These are phyloP conservation scores for Papilio helenus DNA, from an alignment of 1,140 invertebrate genomes.

Conservation along the genomic window DNA sequence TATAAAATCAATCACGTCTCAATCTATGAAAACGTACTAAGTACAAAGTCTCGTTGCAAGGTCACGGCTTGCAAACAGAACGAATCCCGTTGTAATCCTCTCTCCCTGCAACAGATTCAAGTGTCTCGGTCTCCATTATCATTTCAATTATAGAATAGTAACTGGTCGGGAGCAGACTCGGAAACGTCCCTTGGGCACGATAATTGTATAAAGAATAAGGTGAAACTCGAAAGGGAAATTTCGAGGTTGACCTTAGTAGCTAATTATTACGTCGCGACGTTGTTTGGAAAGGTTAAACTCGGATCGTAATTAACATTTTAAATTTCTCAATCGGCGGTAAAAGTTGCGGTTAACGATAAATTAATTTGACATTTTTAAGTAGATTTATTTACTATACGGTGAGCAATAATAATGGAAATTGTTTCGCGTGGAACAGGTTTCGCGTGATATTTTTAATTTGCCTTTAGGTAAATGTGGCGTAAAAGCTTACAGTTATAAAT, in stretches of 20 bases:
- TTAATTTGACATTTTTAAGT: slow-evolving; percentile 28
- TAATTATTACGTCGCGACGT: slow-evolving; percentile 37
- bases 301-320: slow-evolving; percentile 36
- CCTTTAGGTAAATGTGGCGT: slow-evolving; percentile 12
- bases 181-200: slow-evolving; percentile 41
- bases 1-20: slow-evolving; percentile 35
- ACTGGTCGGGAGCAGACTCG: slow-evolving; percentile 38
- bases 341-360: slow-evolving; percentile 31
- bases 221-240: slow-evolving; percentile 41
- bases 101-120: slow-evolving; percentile 51
- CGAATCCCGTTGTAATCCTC: slow-evolving; percentile 50
- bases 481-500: slow-evolving; percentile 11
- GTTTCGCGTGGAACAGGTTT: slow-evolving; percentile 18
- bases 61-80: slow-evolving; percentile 55
- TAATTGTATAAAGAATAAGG: slow-evolving; percentile 45
- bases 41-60: slow-evolving; percentile 44
- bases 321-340: slow-evolving; percentile 25
- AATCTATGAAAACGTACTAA: slow-evolving; percentile 13
- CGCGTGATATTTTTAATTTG: slow-evolving; percentile 24
- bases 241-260: slow-evolving; percentile 37
- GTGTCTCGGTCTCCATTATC: slow-evolving; percentile 48
- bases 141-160: slow-evolving; percentile 47
- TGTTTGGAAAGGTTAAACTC: slow-evolving; percentile 37
- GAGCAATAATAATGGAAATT: slow-evolving; percentile 26
- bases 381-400: slow-evolving; percentile 15